These are phyloP conservation scores for Aphodius granarius DNA, from an alignment of 2,888 invertebrate species.

Conservation along the genomic window DNA sequence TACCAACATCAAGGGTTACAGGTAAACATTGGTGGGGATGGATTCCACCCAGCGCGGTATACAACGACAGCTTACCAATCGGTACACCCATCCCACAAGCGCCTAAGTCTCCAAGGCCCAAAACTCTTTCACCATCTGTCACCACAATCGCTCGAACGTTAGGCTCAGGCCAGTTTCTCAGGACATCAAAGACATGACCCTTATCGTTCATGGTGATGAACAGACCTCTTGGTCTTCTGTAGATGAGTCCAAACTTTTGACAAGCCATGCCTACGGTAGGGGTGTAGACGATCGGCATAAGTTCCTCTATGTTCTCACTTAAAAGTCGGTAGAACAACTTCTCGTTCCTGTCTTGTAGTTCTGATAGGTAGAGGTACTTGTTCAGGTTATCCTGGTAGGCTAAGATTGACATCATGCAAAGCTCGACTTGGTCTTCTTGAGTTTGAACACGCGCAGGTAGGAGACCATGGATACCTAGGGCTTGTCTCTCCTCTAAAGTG, in stretches of 20 bases:
- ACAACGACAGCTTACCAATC: conserved; percentile 93
- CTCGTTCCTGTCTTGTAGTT: conserved; percentile 95
- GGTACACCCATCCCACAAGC: conserved; percentile 99
- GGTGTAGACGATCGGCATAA: conserved; percentile 98
- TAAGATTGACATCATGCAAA: conserved; percentile 88
- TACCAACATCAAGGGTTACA: conserved; percentile 92
- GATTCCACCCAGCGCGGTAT: conserved; percentile 96
- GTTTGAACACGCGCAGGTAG: conserved; percentile 94
- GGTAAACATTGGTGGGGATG: conserved; percentile 94
- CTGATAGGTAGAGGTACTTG: conserved; percentile 94
- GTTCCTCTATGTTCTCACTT: conserved; percentile 87
- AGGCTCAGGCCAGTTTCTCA: conserved; percentile 89
- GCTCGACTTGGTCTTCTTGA: conserved; percentile 88
- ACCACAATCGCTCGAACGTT: conserved; percentile 87
- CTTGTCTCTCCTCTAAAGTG: conserved; percentile 91
- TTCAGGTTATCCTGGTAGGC: conserved; percentile 91
- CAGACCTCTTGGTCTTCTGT: conserved; percentile 90
- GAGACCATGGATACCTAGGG: conserved; percentile 94
- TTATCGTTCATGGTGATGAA: conserved; percentile 96
- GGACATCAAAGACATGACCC: conserved; percentile 87
- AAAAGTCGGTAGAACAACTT: conserved; percentile 92
- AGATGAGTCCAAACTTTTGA: conserved; percentile 95
- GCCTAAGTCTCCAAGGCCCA: conserved; percentile 95
- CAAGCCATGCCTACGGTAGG: conserved; percentile 97
- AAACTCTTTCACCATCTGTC: conserved; percentile 96